Base-by-base conservation (phyloP, 1,140 invertebrate species). In the Heliconius himera region DNA sequence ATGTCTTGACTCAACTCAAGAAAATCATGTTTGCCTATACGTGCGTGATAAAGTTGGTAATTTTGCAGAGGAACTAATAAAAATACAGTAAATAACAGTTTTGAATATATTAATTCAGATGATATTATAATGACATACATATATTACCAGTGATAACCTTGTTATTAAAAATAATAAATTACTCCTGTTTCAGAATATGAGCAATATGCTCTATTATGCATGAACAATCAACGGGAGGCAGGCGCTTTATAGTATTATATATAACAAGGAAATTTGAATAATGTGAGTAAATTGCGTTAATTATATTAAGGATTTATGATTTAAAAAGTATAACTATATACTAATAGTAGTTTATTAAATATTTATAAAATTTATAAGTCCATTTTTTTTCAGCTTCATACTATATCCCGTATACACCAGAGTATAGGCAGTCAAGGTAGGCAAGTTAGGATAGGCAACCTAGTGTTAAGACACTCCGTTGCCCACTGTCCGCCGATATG, bases 121-220 rank as follows among this genome's bases (percentile, higher is more conserved):
- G 11, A 26, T 29, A 16, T 66, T 29, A 26, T 66, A 13, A 66
- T 26, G 54, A 56, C 54, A 56, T 56, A 56, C 6, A 8, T 56
- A 56, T 26, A 56, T 26, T 13, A 66, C 60, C 0, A 66, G 60
- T 22, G 26, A 66, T 66, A 60, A 26, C 22, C n/a, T 11, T 60
- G 56, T 60, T 60, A 66, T 66, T 66, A 29, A 66, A 66, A 66
- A 29, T 66, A 66, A 66, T 66, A 66, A 66, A 66, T 66, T 66
- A 66, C 60, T 22, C 60, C 60, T 66, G 60, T 26, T 26, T 66
- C 22, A 66, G 3, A 16, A 66, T 66, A 66, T 66, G 60, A 66
- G 60, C 60, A 66, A 66, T 66, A 66, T 66, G 9, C 22, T 26
- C 22, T 66, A 66, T 66, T 66, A 66, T 66, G 56, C 56, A 66